Conservation (phyloP, 2,888 invertebrate genomes). For the Orthosia cruda region DNA sequence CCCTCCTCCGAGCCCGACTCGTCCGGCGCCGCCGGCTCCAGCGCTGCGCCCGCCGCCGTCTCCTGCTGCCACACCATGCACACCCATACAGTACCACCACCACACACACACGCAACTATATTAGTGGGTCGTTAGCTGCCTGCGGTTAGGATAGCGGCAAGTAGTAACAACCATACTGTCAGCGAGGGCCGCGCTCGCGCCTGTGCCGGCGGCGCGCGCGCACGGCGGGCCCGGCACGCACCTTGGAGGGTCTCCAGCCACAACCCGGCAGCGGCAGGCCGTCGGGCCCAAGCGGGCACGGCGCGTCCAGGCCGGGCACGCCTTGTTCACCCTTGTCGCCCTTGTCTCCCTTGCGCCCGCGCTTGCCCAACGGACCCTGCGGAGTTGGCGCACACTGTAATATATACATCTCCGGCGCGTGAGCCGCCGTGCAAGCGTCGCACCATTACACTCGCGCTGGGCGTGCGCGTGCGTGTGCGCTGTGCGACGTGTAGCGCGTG, state of each 20-base stretch:
- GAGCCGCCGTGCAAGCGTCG: slow-evolving; percentile 30
- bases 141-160: slow-evolving; percentile 10
- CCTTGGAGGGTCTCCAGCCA: slow-evolving; percentile 98
- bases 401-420: slow-evolving; percentile 47
- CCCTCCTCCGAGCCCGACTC: slow-evolving; percentile 69
- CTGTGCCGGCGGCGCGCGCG: slow-evolving; percentile 41
- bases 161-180: slow-evolving; percentile 50
- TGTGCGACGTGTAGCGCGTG: slow-evolving; percentile 8
- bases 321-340: slow-evolving; percentile 99
- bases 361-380: slow-evolving; percentile 97
- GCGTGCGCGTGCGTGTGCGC: background rate
- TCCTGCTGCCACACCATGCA: slow-evolving; percentile 73
- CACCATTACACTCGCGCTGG: background rate
- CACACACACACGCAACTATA: slow-evolving; percentile 2
- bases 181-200: slow-evolving; percentile 18
- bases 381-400: slow-evolving; percentile 69
- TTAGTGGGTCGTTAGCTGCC: slow-evolving; percentile 40
- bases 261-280: slow-evolving; percentile 99
- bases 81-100: slow-evolving; percentile 51
- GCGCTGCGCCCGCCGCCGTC: slow-evolving; percentile 69
- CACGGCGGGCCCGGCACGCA: slow-evolving; percentile 79
- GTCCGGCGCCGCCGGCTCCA: slow-evolving; percentile 64
- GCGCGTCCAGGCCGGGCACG: slow-evolving; percentile 99
- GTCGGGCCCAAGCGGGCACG: slow-evolving; percentile 99
- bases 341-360: slow-evolving; percentile 97